Evolutionary conservation across 2,888 invertebrate species (phyloP).

Genomic region (Athalia circularis): DNA sequence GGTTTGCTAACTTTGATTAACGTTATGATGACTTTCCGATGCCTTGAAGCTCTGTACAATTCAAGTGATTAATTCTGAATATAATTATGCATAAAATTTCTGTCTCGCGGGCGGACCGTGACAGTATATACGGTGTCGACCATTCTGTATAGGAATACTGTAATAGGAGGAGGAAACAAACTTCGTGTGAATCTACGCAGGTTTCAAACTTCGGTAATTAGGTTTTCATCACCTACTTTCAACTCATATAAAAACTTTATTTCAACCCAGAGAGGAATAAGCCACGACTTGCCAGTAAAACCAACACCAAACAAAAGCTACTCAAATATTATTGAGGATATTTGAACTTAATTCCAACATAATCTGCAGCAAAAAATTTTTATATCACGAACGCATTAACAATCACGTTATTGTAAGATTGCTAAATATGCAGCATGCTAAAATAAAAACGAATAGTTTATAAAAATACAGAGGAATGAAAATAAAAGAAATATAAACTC

Average conservation of each 20-base stretch:
- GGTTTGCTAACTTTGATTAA: slow-evolving; percentile 41
- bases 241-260: slow-evolving; percentile 22
- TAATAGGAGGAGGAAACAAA: background rate
- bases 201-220: slow-evolving; percentile 35
- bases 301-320: slow-evolving; percentile 13
- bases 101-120: slow-evolving; percentile 13
- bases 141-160: slow-evolving; percentile 17
- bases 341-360: background rate
- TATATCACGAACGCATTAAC: too few species aligned
- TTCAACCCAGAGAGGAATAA: background rate
- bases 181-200: slow-evolving; percentile 8
- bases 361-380: too few species aligned
- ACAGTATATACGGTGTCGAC: background rate
- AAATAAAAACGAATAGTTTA: background rate
- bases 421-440: too few species aligned
- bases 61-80: slow-evolving; percentile 41
- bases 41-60: slow-evolving; percentile 17
- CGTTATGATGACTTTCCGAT: slow-evolving; percentile 37
- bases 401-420: too few species aligned
- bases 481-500: slow-evolving; percentile 69
- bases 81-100: slow-evolving; percentile 33
- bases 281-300: slow-evolving; percentile 2
- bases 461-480: background rate
- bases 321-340: slow-evolving; percentile 4
- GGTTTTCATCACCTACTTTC: slow-evolving; percentile 38